Conservation (phyloP, 2,113 vertebrate genomes). For the Hiodon alosoides region DNA sequence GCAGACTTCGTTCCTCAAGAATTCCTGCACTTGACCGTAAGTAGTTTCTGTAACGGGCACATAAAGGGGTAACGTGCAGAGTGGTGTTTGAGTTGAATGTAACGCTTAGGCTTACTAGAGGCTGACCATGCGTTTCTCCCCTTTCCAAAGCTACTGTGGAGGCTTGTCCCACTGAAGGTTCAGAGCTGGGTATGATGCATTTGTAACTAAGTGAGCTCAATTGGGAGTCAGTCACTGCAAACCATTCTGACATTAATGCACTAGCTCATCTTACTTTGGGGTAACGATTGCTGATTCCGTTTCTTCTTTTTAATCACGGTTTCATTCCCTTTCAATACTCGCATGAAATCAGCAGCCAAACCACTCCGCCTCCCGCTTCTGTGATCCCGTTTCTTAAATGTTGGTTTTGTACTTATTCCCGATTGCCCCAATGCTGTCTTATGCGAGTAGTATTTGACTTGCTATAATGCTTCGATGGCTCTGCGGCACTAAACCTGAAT, state of each 20-base stretch:
- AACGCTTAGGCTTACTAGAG: not conserved
- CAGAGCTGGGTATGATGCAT: constrained; percentile 51
- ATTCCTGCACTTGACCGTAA: constrained; percentile 56
- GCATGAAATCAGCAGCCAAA: not conserved
- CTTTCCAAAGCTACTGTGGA: constrained; percentile 44
- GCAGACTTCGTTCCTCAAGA: constrained; percentile 51
- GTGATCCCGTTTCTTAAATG: not conserved
- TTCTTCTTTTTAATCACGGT: not conserved
- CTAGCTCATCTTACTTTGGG: not conserved
- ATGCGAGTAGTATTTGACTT: too few species aligned
- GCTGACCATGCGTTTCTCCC: constrained; percentile 31
- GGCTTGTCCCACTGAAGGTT: constrained; percentile 39
- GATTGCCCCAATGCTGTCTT: too few species aligned
- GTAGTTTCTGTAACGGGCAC: constrained; percentile 26
- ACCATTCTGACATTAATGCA: not conserved
- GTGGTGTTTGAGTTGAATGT: not conserved
- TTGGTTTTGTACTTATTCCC: too few species aligned
- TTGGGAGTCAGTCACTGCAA: constrained; percentile 6
- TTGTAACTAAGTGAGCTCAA: constrained; percentile 16
- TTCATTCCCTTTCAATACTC: not conserved
- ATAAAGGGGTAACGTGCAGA: not conserved
- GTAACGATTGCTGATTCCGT: not conserved
- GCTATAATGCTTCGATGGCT: not conserved
- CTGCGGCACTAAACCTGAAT: not conserved
- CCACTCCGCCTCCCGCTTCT: not conserved